phyloP scores from a whole-genome alignment of 2,888 invertebrate species.

The Taphrorychus bicolor region DNA sequence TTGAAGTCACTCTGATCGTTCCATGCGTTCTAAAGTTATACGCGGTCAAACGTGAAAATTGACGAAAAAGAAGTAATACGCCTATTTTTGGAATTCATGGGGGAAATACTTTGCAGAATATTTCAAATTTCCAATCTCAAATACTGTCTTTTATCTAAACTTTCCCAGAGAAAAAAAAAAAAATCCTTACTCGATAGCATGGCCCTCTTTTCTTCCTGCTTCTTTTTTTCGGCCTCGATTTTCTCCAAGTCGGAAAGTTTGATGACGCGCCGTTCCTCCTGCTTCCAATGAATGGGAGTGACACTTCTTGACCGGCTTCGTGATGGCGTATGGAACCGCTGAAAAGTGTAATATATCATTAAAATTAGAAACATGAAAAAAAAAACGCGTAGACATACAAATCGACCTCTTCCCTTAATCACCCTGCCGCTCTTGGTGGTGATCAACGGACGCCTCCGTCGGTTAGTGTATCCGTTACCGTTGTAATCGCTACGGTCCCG shows the following conservation, averaged over 20 bases:
- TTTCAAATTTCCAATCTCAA: no score
- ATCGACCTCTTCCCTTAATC: constrained; percentile 90
- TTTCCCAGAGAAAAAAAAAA: background rate
- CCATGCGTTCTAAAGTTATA: no score
- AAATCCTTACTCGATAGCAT: constrained; percentile 17
- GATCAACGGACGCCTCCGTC: constrained; percentile 55
- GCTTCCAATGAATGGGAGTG: constrained; percentile 95
- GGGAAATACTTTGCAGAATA: background rate
- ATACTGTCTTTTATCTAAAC: background rate
- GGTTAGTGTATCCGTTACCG: constrained; percentile 47
- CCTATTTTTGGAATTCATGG: no score
- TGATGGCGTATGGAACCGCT: constrained; percentile 88
- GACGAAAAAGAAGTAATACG: no score
- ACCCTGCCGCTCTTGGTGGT: constrained; percentile 80
- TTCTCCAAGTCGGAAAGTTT: constrained; percentile 83
- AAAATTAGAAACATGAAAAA: constrained; percentile 1
- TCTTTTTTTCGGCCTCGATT: constrained; percentile 71
- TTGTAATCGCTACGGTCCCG: constrained; percentile 50
- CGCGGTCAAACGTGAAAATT: no score
- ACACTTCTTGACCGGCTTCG: constrained; percentile 85
- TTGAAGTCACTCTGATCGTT: no score
- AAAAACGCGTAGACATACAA: constrained; percentile 76
- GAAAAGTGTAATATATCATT: constrained; percentile 38
- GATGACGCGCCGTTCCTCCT: constrained; percentile 84
- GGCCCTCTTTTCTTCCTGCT: constrained; percentile 62